A percentile compares a stretch with the other conserved stretches of the same genome.
phyloP scores from a whole-genome alignment of 1,140 invertebrate genomes.

The Sarcophaga bullata region DNA sequence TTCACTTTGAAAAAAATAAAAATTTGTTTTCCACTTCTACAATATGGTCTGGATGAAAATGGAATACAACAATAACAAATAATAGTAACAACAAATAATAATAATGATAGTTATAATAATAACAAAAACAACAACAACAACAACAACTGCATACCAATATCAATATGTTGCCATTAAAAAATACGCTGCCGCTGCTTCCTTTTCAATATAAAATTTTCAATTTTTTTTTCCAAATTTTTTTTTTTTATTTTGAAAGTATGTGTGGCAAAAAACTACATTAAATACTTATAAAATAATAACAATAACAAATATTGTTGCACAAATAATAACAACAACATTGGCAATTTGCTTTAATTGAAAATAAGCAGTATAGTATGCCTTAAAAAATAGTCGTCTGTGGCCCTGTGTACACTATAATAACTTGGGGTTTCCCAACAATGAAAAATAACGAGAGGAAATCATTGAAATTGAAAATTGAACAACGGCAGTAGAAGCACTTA shows the following conservation, averaged over 20 bases:
- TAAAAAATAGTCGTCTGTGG: too few species aligned
- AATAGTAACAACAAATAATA: neutral
- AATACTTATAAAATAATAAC: constrained; percentile 10
- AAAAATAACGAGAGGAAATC: neutral
- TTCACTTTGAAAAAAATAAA: neutral
- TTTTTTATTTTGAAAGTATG: too few species aligned
- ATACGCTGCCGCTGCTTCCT: too few species aligned
- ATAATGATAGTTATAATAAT: neutral
- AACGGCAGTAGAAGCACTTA: too few species aligned
- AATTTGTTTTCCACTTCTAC: neutral
- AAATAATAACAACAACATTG: constrained; percentile 11
- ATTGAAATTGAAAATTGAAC: neutral
- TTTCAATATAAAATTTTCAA: too few species aligned
- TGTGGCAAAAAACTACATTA: neutral
- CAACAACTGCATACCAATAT: too few species aligned
- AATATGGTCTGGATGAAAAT: neutral
- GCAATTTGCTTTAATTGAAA: constrained; percentile 11
- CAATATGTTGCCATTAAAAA: neutral
- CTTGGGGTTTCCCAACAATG: too few species aligned
- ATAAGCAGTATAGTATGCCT: constrained; percentile 7
- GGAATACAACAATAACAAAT: too few species aligned
- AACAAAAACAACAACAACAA: neutral
- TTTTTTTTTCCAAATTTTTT: too few species aligned
- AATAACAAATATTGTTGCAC: neutral
- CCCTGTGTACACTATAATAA: too few species aligned